Conservation (phyloP, 2,888 invertebrate genomes). For the Muschampia plurimacula region DNA sequence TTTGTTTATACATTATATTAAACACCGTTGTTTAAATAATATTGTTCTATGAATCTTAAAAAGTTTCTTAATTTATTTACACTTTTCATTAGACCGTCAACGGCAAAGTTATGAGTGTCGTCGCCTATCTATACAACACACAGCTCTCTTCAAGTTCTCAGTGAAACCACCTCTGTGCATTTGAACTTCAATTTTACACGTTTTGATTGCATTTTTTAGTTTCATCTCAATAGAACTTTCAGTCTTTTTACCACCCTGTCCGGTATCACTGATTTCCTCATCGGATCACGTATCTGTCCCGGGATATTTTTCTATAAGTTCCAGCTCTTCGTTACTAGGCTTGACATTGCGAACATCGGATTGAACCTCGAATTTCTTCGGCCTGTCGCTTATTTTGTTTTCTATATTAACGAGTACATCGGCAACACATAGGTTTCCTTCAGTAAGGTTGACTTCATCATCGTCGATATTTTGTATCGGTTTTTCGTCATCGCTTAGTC, state of each 20-base stretch:
- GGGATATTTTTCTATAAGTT: conserved; percentile 79
- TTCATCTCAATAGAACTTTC: conserved; percentile 56
- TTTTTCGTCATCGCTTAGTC: conserved; percentile 45
- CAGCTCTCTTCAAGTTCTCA: conserved; percentile 75
- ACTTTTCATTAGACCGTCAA: conserved; percentile 7
- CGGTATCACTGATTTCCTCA: conserved; percentile 60
- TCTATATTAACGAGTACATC: conserved; percentile 80
- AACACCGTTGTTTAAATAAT: not conserved
- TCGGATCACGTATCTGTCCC: conserved; percentile 85
- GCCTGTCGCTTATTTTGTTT: conserved; percentile 69
- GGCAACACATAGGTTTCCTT: conserved; percentile 70
- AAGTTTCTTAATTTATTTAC: not conserved
- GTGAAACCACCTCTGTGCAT: conserved; percentile 73
- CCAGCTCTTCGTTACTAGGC: conserved; percentile 75
- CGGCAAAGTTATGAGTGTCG: conserved; percentile 67
- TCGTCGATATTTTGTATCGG: conserved; percentile 50
- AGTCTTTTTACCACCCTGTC: conserved; percentile 67
- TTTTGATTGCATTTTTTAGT: conserved; percentile 56
- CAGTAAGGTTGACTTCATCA: conserved; percentile 66
- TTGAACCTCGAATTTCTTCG: conserved; percentile 70
- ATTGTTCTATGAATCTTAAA: not conserved
- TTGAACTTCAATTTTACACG: conserved; percentile 67
- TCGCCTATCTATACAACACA: conserved; percentile 79
- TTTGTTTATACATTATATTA: not conserved
- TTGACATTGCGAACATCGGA: conserved; percentile 69